Evolutionary conservation across 2,888 invertebrate genomes (phyloP), one percentile per base, ranked within the genome.

Genomic region (Listrodromus nycthemerus): DNA sequence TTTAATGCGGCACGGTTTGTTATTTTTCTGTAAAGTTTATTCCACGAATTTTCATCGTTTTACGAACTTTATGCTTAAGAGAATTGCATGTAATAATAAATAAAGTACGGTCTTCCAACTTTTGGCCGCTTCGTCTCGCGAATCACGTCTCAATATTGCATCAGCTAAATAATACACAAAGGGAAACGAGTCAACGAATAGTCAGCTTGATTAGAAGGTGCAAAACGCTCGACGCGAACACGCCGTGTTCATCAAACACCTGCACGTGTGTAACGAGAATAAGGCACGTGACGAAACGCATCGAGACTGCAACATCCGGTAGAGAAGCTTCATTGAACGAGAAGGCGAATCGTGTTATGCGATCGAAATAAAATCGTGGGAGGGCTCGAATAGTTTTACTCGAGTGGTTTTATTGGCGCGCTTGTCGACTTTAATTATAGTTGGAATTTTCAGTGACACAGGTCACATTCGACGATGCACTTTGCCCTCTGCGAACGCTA

Each of bases 191-290:
- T 91, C 88, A 88, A 86, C 86, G 86, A 85, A 77, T 73, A 78
- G 73, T 67, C 78, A 61, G 87, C 87, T 89, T 90, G 90, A 91
- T 91, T 91, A 91, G 90, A 90, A 88, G 89, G 86, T 75, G 75
- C 80, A 80, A 73, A 71, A 66, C 70, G 70, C 74, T 41, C 21
- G 30, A 10, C 13, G 21, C 48, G 61, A 55, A 13, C 19, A 71
- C 67, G 37, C 55, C 19, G 58, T 48, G 63, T 77, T 84, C 77
- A 84, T 84, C 77, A 77, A 77, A 83, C 13, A 41, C 41, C 41
- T 73, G 73, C 63, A 77, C 77, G 77, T 84, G 83, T 58, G 69
- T 30, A 30, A 77, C 69, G 80, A 50, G 16, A 48, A 63, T 58
- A 5, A 37, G 24, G 30, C 67, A 74, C 73, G 76, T 58, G 77